Evolutionary conservation across 2,113 vertebrate species (phyloP).

Genomic region (Psephotus haematonotus): DNA sequence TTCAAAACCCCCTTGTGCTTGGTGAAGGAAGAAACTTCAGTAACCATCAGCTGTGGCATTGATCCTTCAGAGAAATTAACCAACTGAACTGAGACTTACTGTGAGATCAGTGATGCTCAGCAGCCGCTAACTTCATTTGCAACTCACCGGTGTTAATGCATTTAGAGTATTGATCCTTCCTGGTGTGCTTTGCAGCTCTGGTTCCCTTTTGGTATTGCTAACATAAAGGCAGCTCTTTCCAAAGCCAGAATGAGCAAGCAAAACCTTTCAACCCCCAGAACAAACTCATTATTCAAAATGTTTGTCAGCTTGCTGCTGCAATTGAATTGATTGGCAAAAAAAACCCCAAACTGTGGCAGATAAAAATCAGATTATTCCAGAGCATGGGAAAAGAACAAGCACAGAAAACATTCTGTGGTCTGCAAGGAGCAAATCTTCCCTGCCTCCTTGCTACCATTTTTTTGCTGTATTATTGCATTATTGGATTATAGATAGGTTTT

Average conservation of each 20-base stretch:
- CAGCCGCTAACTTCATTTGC: conserved; percentile 64
- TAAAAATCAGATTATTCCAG: conserved; percentile 17
- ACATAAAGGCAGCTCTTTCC: conserved; percentile 28
- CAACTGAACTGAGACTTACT: conserved; percentile 57
- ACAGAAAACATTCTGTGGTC: background rate
- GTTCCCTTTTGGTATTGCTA: conserved; percentile 31
- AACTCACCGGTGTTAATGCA: conserved; percentile 63
- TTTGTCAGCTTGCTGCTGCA: conserved; percentile 6
- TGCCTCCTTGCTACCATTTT: background rate
- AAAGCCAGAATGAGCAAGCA: conserved; percentile 53
- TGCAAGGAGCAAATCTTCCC: background rate
- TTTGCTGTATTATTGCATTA: background rate
- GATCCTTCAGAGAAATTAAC: conserved; percentile 68
- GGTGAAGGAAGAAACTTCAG: conserved; percentile 58
- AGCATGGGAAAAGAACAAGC: background rate
- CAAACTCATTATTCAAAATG: conserved; percentile 65
- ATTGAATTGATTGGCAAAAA: background rate
- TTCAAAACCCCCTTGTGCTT: conserved; percentile 17
- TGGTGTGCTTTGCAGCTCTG: conserved; percentile 14
- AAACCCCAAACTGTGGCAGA: background rate
- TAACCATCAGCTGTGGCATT: conserved; percentile 67
- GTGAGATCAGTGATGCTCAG: conserved; percentile 65
- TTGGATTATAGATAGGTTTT: background rate
- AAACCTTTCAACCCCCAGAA: conserved; percentile 39
- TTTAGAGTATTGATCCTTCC: conserved; percentile 65